These are phyloP conservation scores for Chymomyza amoena DNA, from an alignment of 2,888 invertebrate species.

Conservation along the genomic window DNA sequence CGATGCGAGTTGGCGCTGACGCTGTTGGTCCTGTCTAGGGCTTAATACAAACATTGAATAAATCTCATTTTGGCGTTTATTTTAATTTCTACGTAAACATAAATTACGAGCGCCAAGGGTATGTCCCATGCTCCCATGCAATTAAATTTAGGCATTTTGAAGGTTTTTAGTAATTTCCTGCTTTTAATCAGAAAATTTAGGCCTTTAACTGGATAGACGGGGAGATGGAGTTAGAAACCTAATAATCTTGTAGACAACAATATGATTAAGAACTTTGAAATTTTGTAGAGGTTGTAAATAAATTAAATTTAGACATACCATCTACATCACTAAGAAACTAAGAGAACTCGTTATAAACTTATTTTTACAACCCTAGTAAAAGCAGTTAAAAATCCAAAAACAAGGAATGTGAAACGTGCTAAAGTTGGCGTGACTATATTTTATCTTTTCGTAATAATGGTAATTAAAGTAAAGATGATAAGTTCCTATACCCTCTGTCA, in stretches of 20 bases:
- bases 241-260: neutral
- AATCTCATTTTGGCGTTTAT: slow-evolving; percentile 75
- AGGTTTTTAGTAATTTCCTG: slow-evolving; percentile 30
- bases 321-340: no score
- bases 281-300: neutral
- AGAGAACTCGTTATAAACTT: no score
- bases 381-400: no score
- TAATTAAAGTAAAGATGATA: no score
- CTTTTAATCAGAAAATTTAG: slow-evolving; percentile 32
- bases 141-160: slow-evolving; percentile 26
- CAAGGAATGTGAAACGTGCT: no score
- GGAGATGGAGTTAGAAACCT: no score
- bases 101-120: slow-evolving; percentile 70
- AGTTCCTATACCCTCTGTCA: no score
- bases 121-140: slow-evolving; percentile 32
- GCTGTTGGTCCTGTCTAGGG: slow-evolving; percentile 49
- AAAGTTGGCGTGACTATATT: no score
- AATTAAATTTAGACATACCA: neutral
- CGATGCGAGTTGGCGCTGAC: slow-evolving; percentile 25
- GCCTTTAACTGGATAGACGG: neutral
- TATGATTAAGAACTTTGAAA: neutral
- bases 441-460: no score
- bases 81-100: slow-evolving; percentile 75
- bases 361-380: no score
- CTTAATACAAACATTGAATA: slow-evolving; percentile 76